Base-by-base conservation (phyloP, 2,888 invertebrate species). In the Mythimna loreyi region DNA sequence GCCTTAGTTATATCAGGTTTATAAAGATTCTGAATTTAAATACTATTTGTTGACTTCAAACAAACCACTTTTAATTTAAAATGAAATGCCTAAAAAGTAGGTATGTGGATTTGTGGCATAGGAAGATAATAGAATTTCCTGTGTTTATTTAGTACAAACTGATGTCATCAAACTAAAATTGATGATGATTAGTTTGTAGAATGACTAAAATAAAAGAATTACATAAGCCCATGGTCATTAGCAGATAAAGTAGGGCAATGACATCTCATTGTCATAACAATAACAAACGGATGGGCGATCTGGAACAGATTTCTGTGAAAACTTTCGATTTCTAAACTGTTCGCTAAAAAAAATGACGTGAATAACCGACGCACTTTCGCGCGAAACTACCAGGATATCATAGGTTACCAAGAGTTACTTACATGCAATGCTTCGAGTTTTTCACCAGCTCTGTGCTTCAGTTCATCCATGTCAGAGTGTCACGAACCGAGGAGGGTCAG, bases 371-470 rank as follows among this genome's bases (percentile, higher is more conserved):
- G 81, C 80, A 87, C 82, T 87, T 85, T 88, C 89, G 90, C 88
- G 88, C 86, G 84, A 85, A 91, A 87, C 82, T 91, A 92, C 88
- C 84, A 92, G 88, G 90, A 60, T n/a, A 60, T 23, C 84, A 91
- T 87, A 85, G 86, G 63, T 71, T 58, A 58, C n/a, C 8, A 84
- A 66, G 81, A 87, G 83, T 66, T 85, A 93, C 95, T 94, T 90
- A 96, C 96, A 68, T 96, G 96, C 67, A 96, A 85, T 62, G 95
- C 94, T 83, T 92, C 96, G 33, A 96, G 82, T 90, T 94, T 95
- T 88, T 96, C 96, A 59, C 94, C 93, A 83, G 96, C 96, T 83
- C 91, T 91, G 81, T 91, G 81, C 87, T 94, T 94, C 72, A 96
- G 85, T 80, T 94, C 96, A 84, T 96, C 96, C 94, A 96, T 96